These are phyloP conservation scores for Mesorhabditis spiculigera DNA, from an alignment of 2,888 invertebrate genomes.

Conservation along the genomic window DNA sequence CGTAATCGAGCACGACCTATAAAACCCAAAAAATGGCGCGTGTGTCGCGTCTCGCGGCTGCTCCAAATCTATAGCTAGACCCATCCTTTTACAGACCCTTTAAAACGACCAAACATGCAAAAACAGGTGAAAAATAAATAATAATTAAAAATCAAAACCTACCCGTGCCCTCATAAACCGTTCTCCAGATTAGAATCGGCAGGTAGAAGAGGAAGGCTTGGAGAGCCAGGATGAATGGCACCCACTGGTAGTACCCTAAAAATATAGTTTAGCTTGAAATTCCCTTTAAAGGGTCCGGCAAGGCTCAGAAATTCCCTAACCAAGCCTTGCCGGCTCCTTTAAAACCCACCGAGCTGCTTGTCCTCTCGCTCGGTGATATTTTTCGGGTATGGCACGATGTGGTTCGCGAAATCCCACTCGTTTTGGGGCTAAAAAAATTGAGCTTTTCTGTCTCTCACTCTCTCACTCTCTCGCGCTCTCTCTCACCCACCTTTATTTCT, in stretches of 20 bases:
- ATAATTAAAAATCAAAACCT: neutral
- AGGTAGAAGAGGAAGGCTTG: constrained; percentile 57
- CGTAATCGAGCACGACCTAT: no score
- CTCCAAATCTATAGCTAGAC: neutral
- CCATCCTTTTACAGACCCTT: neutral
- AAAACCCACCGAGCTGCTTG: constrained; percentile 57
- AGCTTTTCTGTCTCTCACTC: neutral
- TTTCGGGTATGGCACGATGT: constrained; percentile 59
- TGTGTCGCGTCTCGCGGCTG: no score
- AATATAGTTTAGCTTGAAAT: neutral
- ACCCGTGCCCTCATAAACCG: constrained; percentile 39
- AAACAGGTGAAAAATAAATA: neutral
- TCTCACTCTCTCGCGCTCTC: constrained; percentile 7
- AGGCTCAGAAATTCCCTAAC: no score
- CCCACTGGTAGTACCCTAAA: constrained; percentile 55
- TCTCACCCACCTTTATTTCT: constrained; percentile 36
- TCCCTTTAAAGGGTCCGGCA: no score
- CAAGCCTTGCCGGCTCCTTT: neutral
- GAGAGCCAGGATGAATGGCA: constrained; percentile 55
- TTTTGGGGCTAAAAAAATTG: constrained; percentile 20
- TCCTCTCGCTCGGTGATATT: constrained; percentile 58
- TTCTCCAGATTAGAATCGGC: constrained; percentile 55
- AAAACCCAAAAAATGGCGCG: no score
- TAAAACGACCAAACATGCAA: neutral
- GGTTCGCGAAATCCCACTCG: constrained; percentile 50